Base-by-base conservation (phyloP, 2,797 vertebrate genomes). In the Sebastiscus tertius region DNA sequence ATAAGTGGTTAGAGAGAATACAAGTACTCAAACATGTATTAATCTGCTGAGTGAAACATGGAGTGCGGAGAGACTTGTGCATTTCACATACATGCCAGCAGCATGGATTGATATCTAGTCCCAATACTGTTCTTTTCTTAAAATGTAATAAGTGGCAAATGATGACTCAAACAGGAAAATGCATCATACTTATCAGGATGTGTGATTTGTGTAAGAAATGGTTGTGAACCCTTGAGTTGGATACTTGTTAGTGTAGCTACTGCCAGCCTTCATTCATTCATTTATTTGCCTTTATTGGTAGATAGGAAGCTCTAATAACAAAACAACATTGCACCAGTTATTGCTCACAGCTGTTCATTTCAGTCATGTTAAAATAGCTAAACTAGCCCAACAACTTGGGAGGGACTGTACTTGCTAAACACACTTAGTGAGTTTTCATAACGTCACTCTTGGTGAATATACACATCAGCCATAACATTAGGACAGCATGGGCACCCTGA, bases 311-410 rank as follows among this genome's bases (percentile, higher is more conserved):
- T 72, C 13, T 9, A 5, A 31, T 24, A 31, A 29, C 24, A 26
- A 58, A 6, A 68, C 1, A 62, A 66, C 4, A 16, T 27, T 27
- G 4, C 18, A 27, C 26, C 24, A 39, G 22, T 39, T 67, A 31
- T 42, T 62, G 6, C 3, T 76, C 7, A 1, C 2, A 3, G n/a
- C 24, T 22, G 66, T 74, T 76, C 1, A 58, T 46, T 73, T 61
- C 1, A 72, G n/a, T 56, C 13, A 36, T 36, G 36, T 20, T 69
- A 11, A 61, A 49, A 12, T 34, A 27, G 66, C 9, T 77, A 8
- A 80, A 83, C 82, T 55, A 81, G 72, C 29, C 22, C 46, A 77
- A 39, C 60, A 54, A 60, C 61, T 26, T 62, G 18, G 27, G 64
- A 68, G 52, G 29, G 42, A 36, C 7, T 79, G 42, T 12, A 61